phyloP scores from a whole-genome alignment of 92 coral and sea anemone genomes.

The Palythoa caribaeorum region DNA sequence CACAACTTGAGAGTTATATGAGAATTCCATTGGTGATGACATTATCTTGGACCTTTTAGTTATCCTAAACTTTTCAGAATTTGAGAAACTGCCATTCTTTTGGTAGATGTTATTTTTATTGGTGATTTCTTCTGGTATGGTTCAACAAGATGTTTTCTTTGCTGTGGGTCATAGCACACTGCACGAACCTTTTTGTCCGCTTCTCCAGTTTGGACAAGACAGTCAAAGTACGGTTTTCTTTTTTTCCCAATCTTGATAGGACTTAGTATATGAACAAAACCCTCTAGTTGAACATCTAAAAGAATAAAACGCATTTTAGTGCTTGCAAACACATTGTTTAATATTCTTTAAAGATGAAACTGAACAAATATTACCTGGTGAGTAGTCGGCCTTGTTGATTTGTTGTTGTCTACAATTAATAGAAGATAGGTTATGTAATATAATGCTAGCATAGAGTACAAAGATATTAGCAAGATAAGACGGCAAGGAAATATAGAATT shows the following conservation, averaged over 20 bases:
- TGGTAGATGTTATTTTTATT: slow-evolving; percentile 3
- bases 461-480: slow-evolving; percentile 30
- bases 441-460: slow-evolving; percentile 19
- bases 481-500: slow-evolving; percentile 25
- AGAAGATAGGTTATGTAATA: slow-evolving; percentile 19
- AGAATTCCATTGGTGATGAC: slow-evolving; percentile 47
- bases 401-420: slow-evolving; percentile 27
- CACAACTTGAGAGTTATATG: slow-evolving; percentile 39
- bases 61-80: slow-evolving; percentile 44
- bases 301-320: slow-evolving; percentile 22
- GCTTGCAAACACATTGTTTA: slow-evolving; percentile 25
- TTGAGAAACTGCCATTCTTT: slow-evolving; percentile 15
- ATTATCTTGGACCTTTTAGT: slow-evolving; percentile 49
- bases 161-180: slow-evolving; percentile 16
- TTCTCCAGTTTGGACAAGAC: slow-evolving; percentile 37
- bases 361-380: slow-evolving; percentile 24
- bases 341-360: slow-evolving; percentile 6
- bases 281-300: slow-evolving; percentile 27
- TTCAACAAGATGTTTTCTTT: slow-evolving; percentile 13
- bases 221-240: slow-evolving; percentile 19
- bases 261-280: slow-evolving; percentile 35
- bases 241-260: slow-evolving; percentile 31
- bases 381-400: slow-evolving; percentile 20
- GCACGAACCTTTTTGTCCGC: slow-evolving; percentile 8
- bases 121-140: slow-evolving; percentile 42